Evolutionary conservation across 1,140 invertebrate genomes (phyloP).

Genomic region (Cephus cinctus): DNA sequence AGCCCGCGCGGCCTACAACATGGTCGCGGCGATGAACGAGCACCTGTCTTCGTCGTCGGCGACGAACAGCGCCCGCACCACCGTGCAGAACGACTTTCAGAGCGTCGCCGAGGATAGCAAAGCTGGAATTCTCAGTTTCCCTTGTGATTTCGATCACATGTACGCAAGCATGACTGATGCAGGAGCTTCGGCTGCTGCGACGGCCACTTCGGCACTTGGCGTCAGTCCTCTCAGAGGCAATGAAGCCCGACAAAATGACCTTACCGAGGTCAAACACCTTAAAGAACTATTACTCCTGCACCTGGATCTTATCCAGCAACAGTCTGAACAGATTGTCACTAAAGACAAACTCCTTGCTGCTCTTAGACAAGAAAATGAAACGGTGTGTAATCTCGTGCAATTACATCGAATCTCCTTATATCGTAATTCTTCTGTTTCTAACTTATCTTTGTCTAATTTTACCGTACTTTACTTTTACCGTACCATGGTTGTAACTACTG

Average conservation of each 20-base stretch:
- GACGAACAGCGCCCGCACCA: constrained; percentile 41
- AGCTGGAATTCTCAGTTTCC: constrained; percentile 46
- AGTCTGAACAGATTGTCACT: constrained; percentile 66
- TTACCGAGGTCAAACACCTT: constrained; percentile 62
- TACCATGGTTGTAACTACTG: no score
- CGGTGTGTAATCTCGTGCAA: no score
- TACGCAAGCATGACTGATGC: constrained; percentile 57
- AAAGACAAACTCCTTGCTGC: constrained; percentile 66
- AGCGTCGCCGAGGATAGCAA: constrained; percentile 31
- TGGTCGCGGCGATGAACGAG: constrained; percentile 56
- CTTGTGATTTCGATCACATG: constrained; percentile 60
- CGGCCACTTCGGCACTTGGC: constrained; percentile 40
- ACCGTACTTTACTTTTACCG: no score
- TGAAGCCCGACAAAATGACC: constrained; percentile 52
- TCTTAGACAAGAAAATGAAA: constrained; percentile 67
- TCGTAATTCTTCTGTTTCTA: no score
- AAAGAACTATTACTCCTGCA: constrained; percentile 70
- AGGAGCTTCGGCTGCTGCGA: constrained; percentile 33
- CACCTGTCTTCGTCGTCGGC: constrained; percentile 46
- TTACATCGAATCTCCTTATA: no score
- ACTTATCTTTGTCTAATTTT: no score
- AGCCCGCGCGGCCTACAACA: constrained; percentile 36
- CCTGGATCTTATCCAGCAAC: constrained; percentile 72
- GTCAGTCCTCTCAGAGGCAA: constrained; percentile 46
- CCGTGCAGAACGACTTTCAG: constrained; percentile 21